Conservation (phyloP, 2,888 invertebrate species). For the Dicycla oo region DNA sequence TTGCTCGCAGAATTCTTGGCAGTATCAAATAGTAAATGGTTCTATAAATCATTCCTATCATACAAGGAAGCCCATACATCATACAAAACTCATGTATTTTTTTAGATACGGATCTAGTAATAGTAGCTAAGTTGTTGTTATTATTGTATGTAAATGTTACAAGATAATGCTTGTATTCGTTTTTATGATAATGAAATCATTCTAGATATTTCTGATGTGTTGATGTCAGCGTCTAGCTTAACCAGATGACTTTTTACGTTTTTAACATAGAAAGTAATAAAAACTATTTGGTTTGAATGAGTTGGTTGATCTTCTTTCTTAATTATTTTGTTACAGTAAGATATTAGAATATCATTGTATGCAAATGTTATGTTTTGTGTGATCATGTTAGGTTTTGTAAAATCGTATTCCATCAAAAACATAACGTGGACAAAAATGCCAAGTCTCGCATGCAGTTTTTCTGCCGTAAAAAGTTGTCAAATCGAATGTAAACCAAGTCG, state of each 20-base stretch:
- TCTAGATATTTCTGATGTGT: neutral
- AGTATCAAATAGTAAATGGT: constrained; percentile 13
- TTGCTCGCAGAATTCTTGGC: neutral
- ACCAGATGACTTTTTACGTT: neutral
- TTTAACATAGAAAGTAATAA: no score
- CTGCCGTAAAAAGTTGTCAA: no score
- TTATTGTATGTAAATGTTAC: constrained; percentile 61
- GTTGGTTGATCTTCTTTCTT: no score
- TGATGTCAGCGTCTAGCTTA: neutral
- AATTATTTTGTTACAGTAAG: no score
- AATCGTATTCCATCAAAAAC: no score
- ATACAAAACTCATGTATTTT: constrained; percentile 43
- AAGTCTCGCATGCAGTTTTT: no score
- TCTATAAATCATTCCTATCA: constrained; percentile 37
- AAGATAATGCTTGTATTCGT: neutral
- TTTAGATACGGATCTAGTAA: constrained; percentile 39
- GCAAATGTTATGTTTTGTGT: neutral
- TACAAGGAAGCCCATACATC: constrained; percentile 57
- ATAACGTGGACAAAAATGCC: no score
- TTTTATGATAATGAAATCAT: constrained; percentile 19
- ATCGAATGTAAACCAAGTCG: no score
- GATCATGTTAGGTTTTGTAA: neutral
- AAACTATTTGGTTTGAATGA: no score
- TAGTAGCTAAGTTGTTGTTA: constrained; percentile 6
- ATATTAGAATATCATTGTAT: no score